Base-by-base conservation (phyloP, 2,113 vertebrate species). In the Lepus timidus region DNA sequence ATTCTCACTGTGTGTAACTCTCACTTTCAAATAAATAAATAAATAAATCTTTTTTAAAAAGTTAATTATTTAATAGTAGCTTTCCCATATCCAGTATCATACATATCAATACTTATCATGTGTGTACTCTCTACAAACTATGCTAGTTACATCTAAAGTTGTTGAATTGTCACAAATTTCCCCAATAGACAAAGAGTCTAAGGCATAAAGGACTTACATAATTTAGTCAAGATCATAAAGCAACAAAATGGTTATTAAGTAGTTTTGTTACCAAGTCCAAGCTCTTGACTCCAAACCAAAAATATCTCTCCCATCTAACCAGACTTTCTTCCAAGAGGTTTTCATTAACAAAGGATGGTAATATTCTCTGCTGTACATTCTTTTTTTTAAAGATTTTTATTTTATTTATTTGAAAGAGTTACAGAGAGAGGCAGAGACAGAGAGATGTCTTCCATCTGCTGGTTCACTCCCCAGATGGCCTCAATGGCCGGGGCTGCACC, bases 211-310 rank as follows among this genome's bases (percentile, higher is more conserved):
- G 49, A 67, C 10, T 49, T 81, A 27, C 11, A 4, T 22, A 64
- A 81, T 58, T 89, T 67, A 68, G 70, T 90, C n/a, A 52, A 90
- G 44, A n/a, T 70, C 80, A 76, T 89, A 89, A 71, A 71, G 88
- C 36, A 31, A 73, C 31, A 62, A 82, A 22, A 62, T 3, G 22
- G 19, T 71, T 81, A 71, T 31, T 76, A 58, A 92, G 49, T 51
- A 83, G 62, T 79, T 67, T 44, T 70, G 73, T 49, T 65, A 61
- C 58, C 91, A 74, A 85, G 22, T 8, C 33, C 65, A 83, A 65
- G 7, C 14, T 94, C 55, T 84, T 65, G 67, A 44, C 44, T 44
- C 44, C 44, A 44, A 44, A 44, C 44, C 44, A 44, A 44, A 44
- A 44, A 44, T 44, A 44, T 11, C 16, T 39, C 11, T 11, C 31